Evolutionary conservation across 2,797 vertebrate species (phyloP).

Genomic region (Austrolebias charrua): DNA sequence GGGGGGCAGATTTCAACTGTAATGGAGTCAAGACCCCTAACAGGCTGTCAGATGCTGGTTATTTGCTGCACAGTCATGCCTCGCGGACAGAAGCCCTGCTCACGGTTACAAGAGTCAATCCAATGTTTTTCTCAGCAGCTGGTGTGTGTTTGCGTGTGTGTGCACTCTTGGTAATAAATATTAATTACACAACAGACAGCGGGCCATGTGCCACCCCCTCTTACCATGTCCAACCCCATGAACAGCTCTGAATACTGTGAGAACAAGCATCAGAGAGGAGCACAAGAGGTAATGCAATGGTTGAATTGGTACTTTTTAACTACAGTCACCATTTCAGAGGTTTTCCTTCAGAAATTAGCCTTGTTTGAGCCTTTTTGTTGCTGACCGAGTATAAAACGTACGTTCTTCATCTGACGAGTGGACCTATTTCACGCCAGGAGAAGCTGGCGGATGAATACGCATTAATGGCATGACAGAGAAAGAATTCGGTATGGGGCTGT

Average conservation of each 20-base stretch:
- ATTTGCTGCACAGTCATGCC: slow-evolving; percentile 37
- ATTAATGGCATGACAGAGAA: slow-evolving; percentile 52
- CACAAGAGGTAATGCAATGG: slow-evolving; percentile 7
- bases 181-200: slow-evolving; percentile 74
- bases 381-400: slow-evolving; percentile 14
- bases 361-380: neutral
- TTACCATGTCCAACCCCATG: slow-evolving; percentile 64
- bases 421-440: slow-evolving; percentile 68
- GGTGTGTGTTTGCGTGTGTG: slow-evolving; percentile 21
- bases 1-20: slow-evolving; percentile 30
- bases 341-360: slow-evolving; percentile 4
- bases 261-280: slow-evolving; percentile 16
- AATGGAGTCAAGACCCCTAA: slow-evolving; percentile 64
- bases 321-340: neutral
- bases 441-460: slow-evolving; percentile 70
- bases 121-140: slow-evolving; percentile 12
- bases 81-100: slow-evolving; percentile 7
- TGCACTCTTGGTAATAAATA: slow-evolving; percentile 60
- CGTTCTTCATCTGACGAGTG: neutral
- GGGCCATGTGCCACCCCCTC: slow-evolving; percentile 64
- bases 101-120: slow-evolving; percentile 18
- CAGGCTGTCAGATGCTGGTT: slow-evolving; percentile 63
- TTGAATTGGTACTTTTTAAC: slow-evolving; percentile 1
- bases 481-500: slow-evolving; percentile 60
- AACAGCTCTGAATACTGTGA: slow-evolving; percentile 33